phyloP scores from a whole-genome alignment of 2,888 invertebrate species.

The Barypeithes pellucidus region DNA sequence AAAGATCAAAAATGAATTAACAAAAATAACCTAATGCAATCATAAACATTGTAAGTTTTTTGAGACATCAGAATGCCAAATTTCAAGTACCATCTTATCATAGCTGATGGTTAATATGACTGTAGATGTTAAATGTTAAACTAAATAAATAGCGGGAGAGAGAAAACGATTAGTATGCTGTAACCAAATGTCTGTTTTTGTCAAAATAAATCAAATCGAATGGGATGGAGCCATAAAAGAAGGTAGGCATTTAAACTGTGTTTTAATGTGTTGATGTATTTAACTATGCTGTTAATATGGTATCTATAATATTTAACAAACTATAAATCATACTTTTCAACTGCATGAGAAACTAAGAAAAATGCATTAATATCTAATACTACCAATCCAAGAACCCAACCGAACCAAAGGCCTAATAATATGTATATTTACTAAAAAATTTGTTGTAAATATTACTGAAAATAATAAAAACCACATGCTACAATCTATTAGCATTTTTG shows the following conservation, averaged over 20 bases:
- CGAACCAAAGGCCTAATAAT: constrained; percentile 45
- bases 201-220: no score
- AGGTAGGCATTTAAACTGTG: neutral
- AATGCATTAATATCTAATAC: constrained; percentile 44
- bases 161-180: no score
- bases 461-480: constrained; percentile 50
- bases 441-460: constrained; percentile 33
- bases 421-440: constrained; percentile 13
- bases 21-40: no score
- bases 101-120: no score
- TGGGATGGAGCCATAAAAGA: no score
- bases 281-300: constrained; percentile 10
- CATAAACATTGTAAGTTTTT: no score
- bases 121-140: no score
- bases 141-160: no score
- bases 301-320: constrained; percentile 7
- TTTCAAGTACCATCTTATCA: no score
- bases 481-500: constrained; percentile 38
- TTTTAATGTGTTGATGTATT: constrained; percentile 3
- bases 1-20: no score
- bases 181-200: no score
- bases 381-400: constrained; percentile 53
- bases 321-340: neutral
- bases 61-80: no score
- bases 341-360: constrained; percentile 12